Evolutionary conservation across 1,140 invertebrate genomes (phyloP).

Genomic region (Procambarus clarkii): DNA sequence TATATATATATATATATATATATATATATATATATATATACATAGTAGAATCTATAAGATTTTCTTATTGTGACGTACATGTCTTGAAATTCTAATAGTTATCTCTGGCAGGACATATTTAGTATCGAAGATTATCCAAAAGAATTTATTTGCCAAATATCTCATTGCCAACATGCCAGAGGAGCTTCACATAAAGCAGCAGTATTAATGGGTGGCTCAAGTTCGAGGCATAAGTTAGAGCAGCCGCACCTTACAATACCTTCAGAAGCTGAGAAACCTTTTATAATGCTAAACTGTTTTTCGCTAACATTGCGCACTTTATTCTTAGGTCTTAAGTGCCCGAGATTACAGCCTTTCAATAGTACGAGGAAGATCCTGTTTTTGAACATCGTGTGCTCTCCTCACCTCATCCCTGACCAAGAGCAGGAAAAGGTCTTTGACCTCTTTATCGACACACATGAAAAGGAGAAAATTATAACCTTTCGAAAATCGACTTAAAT

Average conservation of each 20-base stretch:
- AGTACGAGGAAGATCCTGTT: not conserved
- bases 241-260: not conserved
- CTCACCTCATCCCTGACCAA: too few relatives aligned
- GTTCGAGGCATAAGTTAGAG: not conserved
- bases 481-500: not conserved
- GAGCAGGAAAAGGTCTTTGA: not conserved
- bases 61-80: not conserved
- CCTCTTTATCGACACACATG: not conserved
- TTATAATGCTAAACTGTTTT: not conserved
- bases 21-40: not conserved
- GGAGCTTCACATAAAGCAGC: slow-evolving; percentile 24
- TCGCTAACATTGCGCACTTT: not conserved
- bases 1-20: slow-evolving; percentile 36
- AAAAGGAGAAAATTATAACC: not conserved
- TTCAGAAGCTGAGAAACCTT: not conserved
- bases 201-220: slow-evolving; percentile 42
- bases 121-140: slow-evolving; percentile 41
- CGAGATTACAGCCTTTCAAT: slow-evolving; percentile 10
- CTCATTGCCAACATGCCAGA: slow-evolving; percentile 41
- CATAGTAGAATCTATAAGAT: not conserved
- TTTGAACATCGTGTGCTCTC: not conserved
- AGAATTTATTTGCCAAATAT: slow-evolving; percentile 50
- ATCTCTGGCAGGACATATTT: slow-evolving; percentile 24
- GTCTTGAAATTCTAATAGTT: not conserved
- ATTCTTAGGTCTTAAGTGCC: not conserved